Evolutionary conservation across 2,888 invertebrate species (phyloP), one percentile per base, ranked within the genome.

Genomic region (Gymnosoma rotundatum): DNA sequence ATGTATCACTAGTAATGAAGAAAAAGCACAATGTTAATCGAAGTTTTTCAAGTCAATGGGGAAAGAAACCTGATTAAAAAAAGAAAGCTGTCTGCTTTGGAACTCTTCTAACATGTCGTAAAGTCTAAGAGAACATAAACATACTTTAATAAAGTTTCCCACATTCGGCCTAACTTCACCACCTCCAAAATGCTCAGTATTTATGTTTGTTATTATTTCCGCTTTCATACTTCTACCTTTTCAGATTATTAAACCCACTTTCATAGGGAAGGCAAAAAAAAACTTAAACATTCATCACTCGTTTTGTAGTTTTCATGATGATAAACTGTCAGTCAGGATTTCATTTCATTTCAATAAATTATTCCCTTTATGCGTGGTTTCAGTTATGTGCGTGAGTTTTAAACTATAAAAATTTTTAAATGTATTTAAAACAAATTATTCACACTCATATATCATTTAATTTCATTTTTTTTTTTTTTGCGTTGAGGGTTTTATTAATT

Each of bases 241-340:
- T 8, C 20, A 52, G 20, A 20, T 52, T 38, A 21, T 25, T n/a
- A 42, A 52, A 45, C 20, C 14, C 14, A n/a, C 38, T 58, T 36
- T 20, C 12, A 42, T 42, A 42, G 10, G 42, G 21, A 38, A 4
- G 4, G 4, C 25, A 25, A 50, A 32, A 12, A 60, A 36, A 61
- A 61, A 50, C 20, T 70, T 81, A 18, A 75, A 64, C 63, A 81
- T 81, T 81, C 75, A 81, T 75, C 69, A 69, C 63, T 75, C 58
- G 75, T 63, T 56, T 75, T 60, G 18, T 61, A 42, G 52, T 32
- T 79, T 45, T 32, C 72, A 73, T 79, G 32, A 32, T 32, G 79
- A 79, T 66, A 72, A 81, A 69, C 50, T 63, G 75, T 42, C 81
- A 70, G 63, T 56, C 81, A 81, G 69, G 58, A 79, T 61, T 54